A percentile compares a stretch with the other conserved stretches of the same genome.
phyloP scores from a whole-genome alignment of 2,888 invertebrate species.

The Xanthostigma xanthostigma region DNA sequence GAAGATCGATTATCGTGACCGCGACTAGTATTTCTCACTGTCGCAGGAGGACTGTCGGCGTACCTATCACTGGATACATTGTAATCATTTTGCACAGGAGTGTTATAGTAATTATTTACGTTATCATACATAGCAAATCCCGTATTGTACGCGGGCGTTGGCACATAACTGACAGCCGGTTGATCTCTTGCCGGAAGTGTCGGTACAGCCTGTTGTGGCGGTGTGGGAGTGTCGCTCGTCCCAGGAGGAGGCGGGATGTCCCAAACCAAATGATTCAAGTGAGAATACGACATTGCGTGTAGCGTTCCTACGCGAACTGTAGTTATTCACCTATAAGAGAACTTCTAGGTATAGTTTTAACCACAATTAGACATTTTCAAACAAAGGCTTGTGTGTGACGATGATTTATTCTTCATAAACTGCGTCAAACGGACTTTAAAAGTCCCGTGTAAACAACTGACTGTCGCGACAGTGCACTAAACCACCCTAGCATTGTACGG shows the following conservation, averaged over 20 bases:
- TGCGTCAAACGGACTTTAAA: no score
- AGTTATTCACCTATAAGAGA: conserved; percentile 29
- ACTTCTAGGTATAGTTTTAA: conserved; percentile 31
- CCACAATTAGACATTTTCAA: background rate
- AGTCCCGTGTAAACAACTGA: no score
- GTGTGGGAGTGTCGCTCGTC: conserved; percentile 18
- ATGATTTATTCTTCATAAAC: no score
- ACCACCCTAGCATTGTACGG: no score
- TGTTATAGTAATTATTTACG: background rate
- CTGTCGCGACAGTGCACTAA: no score
- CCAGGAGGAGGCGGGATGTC: conserved; percentile 29
- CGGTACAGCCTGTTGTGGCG: background rate
- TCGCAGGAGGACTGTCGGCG: no score
- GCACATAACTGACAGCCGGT: background rate
- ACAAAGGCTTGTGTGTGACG: no score
- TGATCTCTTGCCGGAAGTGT: background rate
- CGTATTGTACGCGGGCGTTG: no score
- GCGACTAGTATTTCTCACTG: no score
- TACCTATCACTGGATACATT: background rate
- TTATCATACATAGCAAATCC: background rate
- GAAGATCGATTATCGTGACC: no score
- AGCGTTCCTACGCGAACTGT: no score
- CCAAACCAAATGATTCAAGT: conserved; percentile 14
- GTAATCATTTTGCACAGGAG: background rate
- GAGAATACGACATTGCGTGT: no score